Evolutionary conservation across 2,113 vertebrate genomes (phyloP), one percentile per base, ranked within the genome.

Genomic region (Saguinus imperator): DNA sequence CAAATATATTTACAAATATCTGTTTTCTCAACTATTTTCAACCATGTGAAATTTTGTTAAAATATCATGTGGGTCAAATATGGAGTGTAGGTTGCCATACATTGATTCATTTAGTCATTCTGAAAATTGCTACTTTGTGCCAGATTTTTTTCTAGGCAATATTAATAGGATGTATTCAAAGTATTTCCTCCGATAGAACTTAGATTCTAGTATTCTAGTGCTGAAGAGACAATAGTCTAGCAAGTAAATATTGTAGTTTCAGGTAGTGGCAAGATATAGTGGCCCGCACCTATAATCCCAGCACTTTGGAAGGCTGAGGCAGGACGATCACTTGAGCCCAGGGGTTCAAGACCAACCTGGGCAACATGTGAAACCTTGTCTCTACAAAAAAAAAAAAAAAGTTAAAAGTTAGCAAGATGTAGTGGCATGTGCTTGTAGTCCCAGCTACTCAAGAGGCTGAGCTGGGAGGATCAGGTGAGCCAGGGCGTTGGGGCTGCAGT

Each of bases 21-120:
- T 5, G 23, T 91, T 95, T 89, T 96, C 64, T 80, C 17, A 43
- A n/a, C 3, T 83, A n/a, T 83, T 76, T 93, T 89, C 11, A 86
- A 37, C 6, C 61, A 9, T 43, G 79, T 72, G 43, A 87, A 94
- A 89, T 70, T 90, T 90, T 58, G 55, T 50, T 25, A 92, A 86
- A 57, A 29, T n/a, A 75, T 45, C 45, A 5, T 43, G 70, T 25
- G 21, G 68, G 12, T 13, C 35, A 88, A 72, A 43, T 76, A 20
- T 81, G 29, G 35, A 61, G 3, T 40, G 89, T 58, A n/a, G 35
- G 35, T 50, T 77, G 48, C 48, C n/a, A 40, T 48, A 11, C 1
- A 17, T 52, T 29, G 45, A 90, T 18, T 70, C 29, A 87, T n/a
- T 77, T 57, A 76, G 21, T 83, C 35, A 57, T 81, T 80, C 45